Conservation (phyloP, 2,888 invertebrate genomes). For the Nephrotoma guestfalica region DNA sequence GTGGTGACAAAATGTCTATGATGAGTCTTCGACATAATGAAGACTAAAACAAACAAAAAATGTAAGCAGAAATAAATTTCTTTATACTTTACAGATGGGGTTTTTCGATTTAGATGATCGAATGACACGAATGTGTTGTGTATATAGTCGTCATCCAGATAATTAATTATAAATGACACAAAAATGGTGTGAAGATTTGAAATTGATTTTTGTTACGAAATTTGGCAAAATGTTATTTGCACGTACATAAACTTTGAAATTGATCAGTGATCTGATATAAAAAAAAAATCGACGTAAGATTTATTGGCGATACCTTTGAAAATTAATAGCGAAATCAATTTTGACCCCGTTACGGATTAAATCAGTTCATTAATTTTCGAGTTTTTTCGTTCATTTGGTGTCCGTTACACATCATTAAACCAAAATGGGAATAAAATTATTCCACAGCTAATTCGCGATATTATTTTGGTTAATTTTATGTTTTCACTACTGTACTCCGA, state of each 20-base stretch:
- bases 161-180: neutral
- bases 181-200: neutral
- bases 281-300: neutral
- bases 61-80: neutral
- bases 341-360: neutral
- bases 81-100: neutral
- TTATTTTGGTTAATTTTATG: neutral
- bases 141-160: neutral
- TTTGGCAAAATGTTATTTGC: neutral
- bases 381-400: neutral
- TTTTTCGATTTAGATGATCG: neutral
- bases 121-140: neutral
- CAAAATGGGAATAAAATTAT: neutral
- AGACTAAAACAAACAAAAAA: neutral
- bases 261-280: neutral
- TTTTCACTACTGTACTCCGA: neutral
- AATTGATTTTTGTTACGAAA: neutral
- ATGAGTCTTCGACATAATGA: neutral
- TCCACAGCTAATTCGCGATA: neutral
- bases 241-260: neutral
- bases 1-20: neutral
- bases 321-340: neutral
- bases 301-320: neutral
- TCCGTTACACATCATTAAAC: neutral
- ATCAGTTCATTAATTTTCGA: neutral